phyloP scores from a whole-genome alignment of 1,140 invertebrate genomes.

The Tetranychus urticae region DNA sequence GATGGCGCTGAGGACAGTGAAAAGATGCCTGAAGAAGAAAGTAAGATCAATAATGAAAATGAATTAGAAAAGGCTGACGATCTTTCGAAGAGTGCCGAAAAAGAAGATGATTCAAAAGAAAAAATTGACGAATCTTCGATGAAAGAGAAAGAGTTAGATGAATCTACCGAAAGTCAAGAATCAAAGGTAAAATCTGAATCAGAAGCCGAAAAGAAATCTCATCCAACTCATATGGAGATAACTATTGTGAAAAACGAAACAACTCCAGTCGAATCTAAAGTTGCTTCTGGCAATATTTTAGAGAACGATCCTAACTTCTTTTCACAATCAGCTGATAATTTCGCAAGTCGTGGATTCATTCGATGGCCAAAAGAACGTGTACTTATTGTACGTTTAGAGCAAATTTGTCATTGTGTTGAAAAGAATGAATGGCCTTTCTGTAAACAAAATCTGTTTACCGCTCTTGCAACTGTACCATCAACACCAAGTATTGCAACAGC shows the following conservation, averaged over 20 bases:
- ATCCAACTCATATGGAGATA: too few relatives aligned
- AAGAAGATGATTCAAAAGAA: slow-evolving; percentile 12
- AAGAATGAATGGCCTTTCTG: slow-evolving; percentile 65
- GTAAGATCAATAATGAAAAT: slow-evolving; percentile 4
- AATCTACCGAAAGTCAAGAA: slow-evolving; percentile 9
- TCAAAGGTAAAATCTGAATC: too few relatives aligned
- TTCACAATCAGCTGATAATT: too few relatives aligned
- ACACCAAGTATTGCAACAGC: slow-evolving; percentile 8
- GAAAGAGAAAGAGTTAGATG: slow-evolving; percentile 11
- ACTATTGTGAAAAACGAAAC: too few relatives aligned
- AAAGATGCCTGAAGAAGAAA: not conserved
- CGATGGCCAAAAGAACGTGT: slow-evolving; percentile 35
- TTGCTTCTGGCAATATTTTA: not conserved
- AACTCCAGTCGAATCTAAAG: too few relatives aligned
- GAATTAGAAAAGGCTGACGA: slow-evolving; percentile 12
- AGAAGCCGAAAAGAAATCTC: too few relatives aligned
- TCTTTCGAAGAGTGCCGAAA: slow-evolving; percentile 5
- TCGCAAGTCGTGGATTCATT: slow-evolving; percentile 2
- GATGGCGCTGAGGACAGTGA: slow-evolving; percentile 6
- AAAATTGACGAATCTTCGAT: slow-evolving; percentile 2
- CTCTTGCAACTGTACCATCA: not conserved
- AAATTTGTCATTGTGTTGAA: slow-evolving; percentile 75
- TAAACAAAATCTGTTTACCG: slow-evolving; percentile 2
- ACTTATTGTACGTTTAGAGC: slow-evolving; percentile 60
- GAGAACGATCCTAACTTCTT: too few relatives aligned